Percentiles rank a stretch among this genome's conserved stretches.
Evolutionary conservation across 2,113 vertebrate species (phyloP).

Genomic region (Etheostoma spectabile): DNA sequence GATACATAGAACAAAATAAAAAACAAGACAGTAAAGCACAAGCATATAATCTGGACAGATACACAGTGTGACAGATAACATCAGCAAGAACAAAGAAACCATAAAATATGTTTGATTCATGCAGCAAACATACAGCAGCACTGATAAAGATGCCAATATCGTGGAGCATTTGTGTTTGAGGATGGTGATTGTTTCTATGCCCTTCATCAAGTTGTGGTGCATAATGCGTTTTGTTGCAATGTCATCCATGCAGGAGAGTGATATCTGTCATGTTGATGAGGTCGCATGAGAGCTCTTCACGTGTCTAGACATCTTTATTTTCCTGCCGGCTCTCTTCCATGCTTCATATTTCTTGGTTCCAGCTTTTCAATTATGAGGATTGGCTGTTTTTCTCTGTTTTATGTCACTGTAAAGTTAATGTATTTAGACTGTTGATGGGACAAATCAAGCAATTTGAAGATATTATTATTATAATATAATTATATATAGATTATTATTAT

Average conservation of each 20-base stretch:
- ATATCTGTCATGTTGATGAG: constrained; percentile 29
- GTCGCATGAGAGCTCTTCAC: constrained; percentile 10
- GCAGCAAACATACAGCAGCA: constrained; percentile 12
- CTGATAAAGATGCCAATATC: constrained; percentile 33
- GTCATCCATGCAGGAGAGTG: constrained; percentile 18
- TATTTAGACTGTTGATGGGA: neutral
- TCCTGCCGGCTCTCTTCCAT: neutral
- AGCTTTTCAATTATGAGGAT: neutral
- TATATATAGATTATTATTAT: no score
- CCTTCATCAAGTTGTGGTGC: neutral
- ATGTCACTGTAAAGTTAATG: neutral
- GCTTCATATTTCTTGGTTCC: neutral
- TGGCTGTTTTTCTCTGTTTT: neutral
- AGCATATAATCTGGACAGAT: constrained; percentile 13
- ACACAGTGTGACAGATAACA: constrained; percentile 33
- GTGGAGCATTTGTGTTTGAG: constrained; percentile 3
- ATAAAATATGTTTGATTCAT: constrained; percentile 19
- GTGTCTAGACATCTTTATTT: constrained; percentile 25
- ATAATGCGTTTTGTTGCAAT: constrained; percentile 15
- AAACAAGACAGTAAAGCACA: constrained; percentile 12
- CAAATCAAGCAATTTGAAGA: no score
- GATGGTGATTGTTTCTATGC: constrained; percentile 12
- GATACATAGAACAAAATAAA: constrained; percentile 10
- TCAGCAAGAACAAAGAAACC: constrained; percentile 16
- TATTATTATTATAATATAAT: no score